Evolutionary conservation across 2,113 vertebrate species (phyloP), one percentile per base, ranked within the genome.

Genomic region (Anguilla japonica): DNA sequence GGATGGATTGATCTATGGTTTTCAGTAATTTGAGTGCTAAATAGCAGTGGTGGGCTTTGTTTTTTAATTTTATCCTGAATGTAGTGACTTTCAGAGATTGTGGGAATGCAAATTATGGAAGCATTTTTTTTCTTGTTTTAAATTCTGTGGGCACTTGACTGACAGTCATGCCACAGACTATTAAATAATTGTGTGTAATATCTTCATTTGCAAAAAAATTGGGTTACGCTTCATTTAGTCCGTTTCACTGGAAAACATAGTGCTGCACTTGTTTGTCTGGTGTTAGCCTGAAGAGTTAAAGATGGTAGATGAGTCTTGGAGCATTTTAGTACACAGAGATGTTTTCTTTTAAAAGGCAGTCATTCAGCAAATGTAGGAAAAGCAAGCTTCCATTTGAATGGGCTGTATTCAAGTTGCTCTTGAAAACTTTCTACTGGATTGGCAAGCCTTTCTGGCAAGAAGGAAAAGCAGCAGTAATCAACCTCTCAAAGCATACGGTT

Each of bases 171-270:
- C 56, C 91, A 84, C 67, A 56, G 79, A 83, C 84, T 71, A 88
- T 85, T 86, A 41, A 41, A 63, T 84, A 93, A 94, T 88, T 81
- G 87, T 50, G 79, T 71, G 29, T 90, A 91, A 94, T 92, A 88
- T 84, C 29, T 86, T 92, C 87, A 93, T 92, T 93, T 91, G 88
- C 81, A 60, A 41, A 88, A 91, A 92, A 92, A 91, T 90, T 92
- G 91, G 91, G 87, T 89, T 50, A 89, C 91, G 93, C 92, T 93
- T 93, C 92, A 91, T 94, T 92, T 90, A 87, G 89, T 87, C 87
- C 88, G 88, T 34, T n/a, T 20, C 56, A 87, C 81, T 87, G 80
- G 82, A 88, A 85, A 88, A 88, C 22, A 92, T 92, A 93, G 91
- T 92, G 88, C 41, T 29, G 0, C 4, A 6, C 11, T 92, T 93